Base-by-base conservation (phyloP, 2,888 invertebrate genomes). In the Lissonota sp. region DNA sequence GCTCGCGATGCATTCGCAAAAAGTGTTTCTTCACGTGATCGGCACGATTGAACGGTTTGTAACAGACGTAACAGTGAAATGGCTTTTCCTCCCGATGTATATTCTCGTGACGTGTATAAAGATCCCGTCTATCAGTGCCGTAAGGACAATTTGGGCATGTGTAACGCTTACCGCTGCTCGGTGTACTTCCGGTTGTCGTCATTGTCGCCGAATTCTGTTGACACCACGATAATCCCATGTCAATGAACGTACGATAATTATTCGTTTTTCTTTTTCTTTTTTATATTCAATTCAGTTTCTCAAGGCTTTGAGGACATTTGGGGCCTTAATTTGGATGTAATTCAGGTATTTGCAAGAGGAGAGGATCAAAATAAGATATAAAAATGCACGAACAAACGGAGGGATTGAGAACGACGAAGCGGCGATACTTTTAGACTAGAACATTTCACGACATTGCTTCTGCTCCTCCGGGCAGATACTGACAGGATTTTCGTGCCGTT, bases 1-100 rank as follows among this genome's bases (percentile, higher is more conserved):
- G 96, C 87, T 98, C 98, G 57, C 98, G 95, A 90, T 98, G 98
- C 97, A 98, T 98, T 85, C 98, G 94, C 85, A 97, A 93, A 89
- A 98, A 98, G 92, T 98, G 98, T 90, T 98, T 98, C 93, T 98
- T 98, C 60, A 98, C 98, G 91, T 98, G 98, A 93, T 98, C 98
- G 51, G 98, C 98, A 69, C 98, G 95, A 93, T 98, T 98, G 93
- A 98, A 98, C 92, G 98, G 97, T 93, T 98, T 98, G 91, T 96
- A 95, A 91, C 98, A 98, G 44, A 98, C 96, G 92, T 98, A 98
- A 92, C 98, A 98, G 91, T 98, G 97, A 92, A 98, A 98, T 5
- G 98, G 98, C 91, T 98, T 98, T 91, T 98, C 98, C 91, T 97
- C 97, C 87, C 97, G 95, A 91, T 98, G 98, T 84, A 98, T 98